Evolutionary conservation across 2,888 invertebrate species (phyloP).

Genomic region (Helicoverpa assulta): DNA sequence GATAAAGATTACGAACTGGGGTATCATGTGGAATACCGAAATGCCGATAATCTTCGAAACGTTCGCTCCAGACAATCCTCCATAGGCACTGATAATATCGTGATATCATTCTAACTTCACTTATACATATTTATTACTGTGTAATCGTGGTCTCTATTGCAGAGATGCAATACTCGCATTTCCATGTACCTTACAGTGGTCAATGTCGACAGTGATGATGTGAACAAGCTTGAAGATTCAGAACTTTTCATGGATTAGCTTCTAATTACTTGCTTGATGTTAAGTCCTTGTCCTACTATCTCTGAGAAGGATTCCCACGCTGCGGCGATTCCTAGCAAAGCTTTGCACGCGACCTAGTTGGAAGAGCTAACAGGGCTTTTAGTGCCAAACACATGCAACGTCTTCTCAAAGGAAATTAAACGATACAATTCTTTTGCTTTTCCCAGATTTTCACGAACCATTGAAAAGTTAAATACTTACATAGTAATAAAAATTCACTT

Average conservation of each 20-base stretch:
- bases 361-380: conserved; percentile 32
- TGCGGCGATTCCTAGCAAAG: conserved; percentile 14
- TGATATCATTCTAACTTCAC: neutral
- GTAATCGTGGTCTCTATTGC: neutral
- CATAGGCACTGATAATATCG: conserved; percentile 4
- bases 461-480: neutral
- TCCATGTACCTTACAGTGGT: neutral
- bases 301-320: conserved; percentile 27
- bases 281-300: conserved; percentile 15
- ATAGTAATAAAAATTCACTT: neutral
- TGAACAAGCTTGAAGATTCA: neutral
- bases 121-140: neutral
- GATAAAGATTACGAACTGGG: conserved; percentile 56
- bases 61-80: conserved; percentile 26
- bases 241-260: neutral
- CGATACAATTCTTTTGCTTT: neutral
- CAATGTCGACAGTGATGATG: neutral
- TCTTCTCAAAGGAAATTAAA: conserved; percentile 17
- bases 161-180: neutral
- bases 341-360: conserved; percentile 31
- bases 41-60: conserved; percentile 34
- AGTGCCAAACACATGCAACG: conserved; percentile 19
- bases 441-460: neutral
- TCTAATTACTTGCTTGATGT: neutral
- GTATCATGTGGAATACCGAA: conserved; percentile 44